Evolutionary conservation across 2,888 invertebrate genomes (phyloP).

Genomic region (Hyppa rectilinea): DNA sequence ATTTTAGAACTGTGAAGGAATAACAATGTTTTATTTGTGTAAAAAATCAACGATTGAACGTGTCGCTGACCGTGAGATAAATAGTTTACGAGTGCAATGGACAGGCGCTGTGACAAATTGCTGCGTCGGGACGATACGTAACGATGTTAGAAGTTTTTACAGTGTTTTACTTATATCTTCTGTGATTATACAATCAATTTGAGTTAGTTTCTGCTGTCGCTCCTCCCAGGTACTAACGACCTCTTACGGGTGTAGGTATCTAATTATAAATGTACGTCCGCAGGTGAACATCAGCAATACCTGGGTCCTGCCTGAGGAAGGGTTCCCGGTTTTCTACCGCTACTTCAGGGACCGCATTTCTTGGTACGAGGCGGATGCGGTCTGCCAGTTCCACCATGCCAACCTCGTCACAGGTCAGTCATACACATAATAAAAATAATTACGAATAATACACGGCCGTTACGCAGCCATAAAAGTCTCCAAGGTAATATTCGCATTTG

Average conservation of each 20-base stretch:
- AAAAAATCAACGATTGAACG: not conserved
- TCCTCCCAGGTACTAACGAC: not conserved
- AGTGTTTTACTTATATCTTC: not conserved
- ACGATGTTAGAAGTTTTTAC: conserved; percentile 7
- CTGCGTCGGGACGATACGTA: conserved; percentile 1
- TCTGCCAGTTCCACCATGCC: conserved; percentile 95
- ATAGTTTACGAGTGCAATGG: conserved; percentile 43
- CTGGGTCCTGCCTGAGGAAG: conserved; percentile 95
- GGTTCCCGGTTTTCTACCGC: conserved; percentile 95
- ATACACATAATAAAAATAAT: not conserved
- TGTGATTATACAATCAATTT: not conserved
- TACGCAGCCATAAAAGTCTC: conserved; percentile 1
- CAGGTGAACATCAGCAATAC: conserved; percentile 96
- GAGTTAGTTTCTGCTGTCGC: not conserved
- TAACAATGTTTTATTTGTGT: conserved; percentile 1
- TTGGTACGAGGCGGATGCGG: conserved; percentile 96
- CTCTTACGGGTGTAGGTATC: not conserved
- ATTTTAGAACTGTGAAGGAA: conserved; percentile 16
- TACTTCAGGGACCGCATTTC: conserved; percentile 96
- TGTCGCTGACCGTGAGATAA: conserved; percentile 14
- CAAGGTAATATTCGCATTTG: conserved; percentile 32
- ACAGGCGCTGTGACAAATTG: conserved; percentile 47
- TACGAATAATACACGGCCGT: not conserved
- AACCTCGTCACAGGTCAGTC: conserved; percentile 94
- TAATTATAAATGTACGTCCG: conserved; percentile 13